Base-by-base conservation (phyloP, 2,888 invertebrate genomes). In the Saturnia japonica region DNA sequence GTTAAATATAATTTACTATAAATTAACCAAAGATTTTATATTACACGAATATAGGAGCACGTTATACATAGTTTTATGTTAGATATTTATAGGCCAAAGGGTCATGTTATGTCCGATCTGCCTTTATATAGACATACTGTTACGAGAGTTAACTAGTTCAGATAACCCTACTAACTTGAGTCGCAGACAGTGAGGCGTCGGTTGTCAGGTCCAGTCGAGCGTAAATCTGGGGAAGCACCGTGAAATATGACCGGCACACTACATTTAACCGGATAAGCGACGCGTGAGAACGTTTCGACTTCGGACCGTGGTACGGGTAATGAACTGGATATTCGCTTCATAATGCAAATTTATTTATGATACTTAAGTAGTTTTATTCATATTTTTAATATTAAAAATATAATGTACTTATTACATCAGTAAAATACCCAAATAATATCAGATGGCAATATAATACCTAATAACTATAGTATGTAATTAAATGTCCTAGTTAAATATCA, bases 191-290 rank as follows among this genome's bases (percentile, higher is more conserved):
- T 74, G 74, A 75, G 82, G 79, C 82, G 81, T 75, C 78, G 76
- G 62, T 69, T 73, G 71, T 71, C 70, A 67, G 66, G 68, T 67
- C 69, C 77, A 75, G 75, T 78, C 73, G 71, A 75, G 77, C 77
- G 82, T 80, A 80, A 82, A 74, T 82, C 84, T 79, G 75, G 77
- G 81, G 83, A 82, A 82, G 74, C 85, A 85, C 80, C 75, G 77
- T 78, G 77, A 78, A 74, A 74, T 79, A 79, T 77, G 64, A 64
- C 71, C 71, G 62, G 66, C 73, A 75, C 79, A 74, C 75, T 71
- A 74, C 77, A 79, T 77, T 77, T 74, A 73, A 70, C 74, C 71
- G 75, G 75, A 75, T 76, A 75, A 71, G 69, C 69, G 67, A 69
- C 67, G 71, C 71, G 71, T 68, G 68, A 71, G 71, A 68, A 62